Base-by-base conservation (phyloP, 2,797 vertebrate species). In the Uromys caudimaculatus region DNA sequence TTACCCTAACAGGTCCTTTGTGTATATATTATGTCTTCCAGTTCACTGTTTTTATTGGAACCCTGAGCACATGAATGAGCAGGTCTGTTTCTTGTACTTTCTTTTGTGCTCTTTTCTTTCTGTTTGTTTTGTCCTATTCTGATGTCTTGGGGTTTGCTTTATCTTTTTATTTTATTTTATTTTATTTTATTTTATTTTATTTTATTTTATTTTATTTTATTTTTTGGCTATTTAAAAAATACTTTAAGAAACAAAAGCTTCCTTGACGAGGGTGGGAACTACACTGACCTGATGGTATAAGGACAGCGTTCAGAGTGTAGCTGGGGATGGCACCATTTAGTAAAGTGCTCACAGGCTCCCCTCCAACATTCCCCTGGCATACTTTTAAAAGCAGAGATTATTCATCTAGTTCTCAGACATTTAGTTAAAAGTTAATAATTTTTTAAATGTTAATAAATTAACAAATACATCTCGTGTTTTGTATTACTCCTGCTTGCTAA, bases 381-480 rank as follows among this genome's bases (percentile, higher is more conserved):
- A 56, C 17, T 95, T 89, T 92, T 58, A 76, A 93, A 81, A 76
- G 54, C 56, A 94, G 62, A 91, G 32, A 76, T 76, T 24, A 58
- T 32, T 58, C 29, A 12, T 86, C 38, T 69, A 10, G 29, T 41
- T 32, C 13, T 86, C 29, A 75, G 16, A 6, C 9, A 35, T 54
- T 52, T 27, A 58, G 38, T 8, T 75, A 69, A 83, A 95, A 64
- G 38, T 52, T 47, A 17, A 32, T 47, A 11, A 21, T 50, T 54
- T 10, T 64, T 35, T 14, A 58, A 87, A 93, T 60, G 54, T 64
- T 50, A 14, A 60, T 67, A 71, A 52, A 19, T 81, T 64, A 94
- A 60, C 47, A 77, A 47, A 11, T n/a, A 78, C 23, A 71, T 6
- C 69, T 78, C 47, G 27, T 16, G 3, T 71, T 23, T 71, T 82